A percentile compares a stretch with the other conserved stretches of the same genome.
These are phyloP conservation scores for Mustela nigripes DNA, from an alignment of 2,113 vertebrate genomes.

Conservation along the genomic window DNA sequence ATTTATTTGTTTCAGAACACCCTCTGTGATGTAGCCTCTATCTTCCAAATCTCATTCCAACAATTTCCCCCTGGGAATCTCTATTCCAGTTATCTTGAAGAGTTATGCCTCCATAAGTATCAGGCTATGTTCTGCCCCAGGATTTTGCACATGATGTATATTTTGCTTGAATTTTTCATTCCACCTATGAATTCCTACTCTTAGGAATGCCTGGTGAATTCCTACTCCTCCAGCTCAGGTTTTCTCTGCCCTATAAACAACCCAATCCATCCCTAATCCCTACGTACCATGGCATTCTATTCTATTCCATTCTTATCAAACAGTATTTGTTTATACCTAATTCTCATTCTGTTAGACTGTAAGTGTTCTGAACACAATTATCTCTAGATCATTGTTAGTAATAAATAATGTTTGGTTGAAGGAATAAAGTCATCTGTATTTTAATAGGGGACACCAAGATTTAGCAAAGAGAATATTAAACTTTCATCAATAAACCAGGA, in stretches of 20 bases:
- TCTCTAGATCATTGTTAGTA: neutral
- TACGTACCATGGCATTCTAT: too few relatives aligned
- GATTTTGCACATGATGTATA: neutral
- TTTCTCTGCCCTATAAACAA: neutral
- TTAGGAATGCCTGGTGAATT: neutral
- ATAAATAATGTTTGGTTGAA: neutral
- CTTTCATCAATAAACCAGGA: neutral
- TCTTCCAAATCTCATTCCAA: neutral
- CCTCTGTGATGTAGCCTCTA: neutral
- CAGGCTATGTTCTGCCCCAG: neutral
- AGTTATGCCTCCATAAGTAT: neutral
- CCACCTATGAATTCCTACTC: too few relatives aligned
- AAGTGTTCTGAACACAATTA: neutral
- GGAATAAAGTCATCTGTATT: neutral
- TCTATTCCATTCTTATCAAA: neutral
- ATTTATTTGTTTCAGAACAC: conserved; percentile 14
- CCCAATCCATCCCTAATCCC: neutral
- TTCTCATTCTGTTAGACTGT: neutral
- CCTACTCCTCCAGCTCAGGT: neutral
- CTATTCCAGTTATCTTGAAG: neutral
- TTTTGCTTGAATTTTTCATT: neutral
- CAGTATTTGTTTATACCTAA: neutral
- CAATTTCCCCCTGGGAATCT: neutral
- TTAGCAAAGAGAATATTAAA: conserved; percentile 13
- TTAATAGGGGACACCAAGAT: neutral